Base-by-base conservation (phyloP, 2,888 invertebrate genomes). In the Phyllotreta cruciferae region DNA sequence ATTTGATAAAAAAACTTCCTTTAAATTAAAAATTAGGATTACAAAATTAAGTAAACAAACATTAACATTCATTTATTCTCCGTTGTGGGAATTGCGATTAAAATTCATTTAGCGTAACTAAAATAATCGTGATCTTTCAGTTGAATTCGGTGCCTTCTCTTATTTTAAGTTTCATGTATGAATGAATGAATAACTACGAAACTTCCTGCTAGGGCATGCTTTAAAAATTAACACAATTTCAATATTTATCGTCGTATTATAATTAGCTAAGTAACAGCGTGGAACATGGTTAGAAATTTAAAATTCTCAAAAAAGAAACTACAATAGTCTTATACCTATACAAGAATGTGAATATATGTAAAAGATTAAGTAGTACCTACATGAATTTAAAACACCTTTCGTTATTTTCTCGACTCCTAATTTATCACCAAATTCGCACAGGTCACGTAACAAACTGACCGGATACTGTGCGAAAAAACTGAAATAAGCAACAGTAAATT, bases 21-120 rank as follows among this genome's bases (percentile, higher is more conserved):
- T 24, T 0, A 24, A 45, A 49, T 44, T n/a, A 44, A n/a, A 44
- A 44, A 44, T 41, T 41, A 41, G 41, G 41, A 2, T 3, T 41
- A 24, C 24, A 24, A 24, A 24, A 24, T 24, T 24, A 24, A 24
- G 24, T 24, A 24, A 24, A 24, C 24, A 24, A 24, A 24, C 4
- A 24, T 41, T 41, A 9, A 41, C 1, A 44, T 44, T 44, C 44
- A 44, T 44, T 1, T 44, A 44, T 44, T 7, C 44, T 7, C 14
- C 44, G 3, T 14, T 49, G 35, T 49, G 36, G 11, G 35, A 34
- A 24, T 10, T 3, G 13, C 7, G 34, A 52, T 60, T 60, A 13
- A 53, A 60, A 60, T 60, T 53, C 52, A 60, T 60, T 60, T 60
- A 37, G 36, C 52, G 52, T 60, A 44, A 60, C 60, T 44, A 49